Evolutionary conservation across 2,113 vertebrate species (phyloP).

Genomic region (Cyprinus carpio): DNA sequence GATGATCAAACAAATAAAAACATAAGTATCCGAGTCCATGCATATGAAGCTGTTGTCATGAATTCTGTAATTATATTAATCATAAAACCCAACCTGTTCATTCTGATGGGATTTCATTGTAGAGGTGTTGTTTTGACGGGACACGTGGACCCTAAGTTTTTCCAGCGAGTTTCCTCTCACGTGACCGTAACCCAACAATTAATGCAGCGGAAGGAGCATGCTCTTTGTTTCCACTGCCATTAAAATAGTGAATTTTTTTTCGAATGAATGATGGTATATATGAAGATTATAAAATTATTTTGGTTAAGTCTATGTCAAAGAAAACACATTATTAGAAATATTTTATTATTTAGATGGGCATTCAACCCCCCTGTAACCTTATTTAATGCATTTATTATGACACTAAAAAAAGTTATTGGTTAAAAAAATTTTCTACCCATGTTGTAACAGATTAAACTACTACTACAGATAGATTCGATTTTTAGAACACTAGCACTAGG

Average conservation of each 20-base stretch:
- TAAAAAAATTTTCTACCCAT: neutral
- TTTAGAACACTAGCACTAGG: slow-evolving; percentile 55
- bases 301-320: neutral
- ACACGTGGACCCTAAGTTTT: neutral
- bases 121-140: slow-evolving; percentile 1
- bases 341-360: neutral
- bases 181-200: slow-evolving; percentile 55
- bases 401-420: too few species aligned
- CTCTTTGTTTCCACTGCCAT: neutral
- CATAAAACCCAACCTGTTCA: neutral
- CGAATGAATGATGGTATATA: neutral
- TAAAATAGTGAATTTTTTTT: neutral
- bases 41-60: neutral
- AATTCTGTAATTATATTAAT: neutral
- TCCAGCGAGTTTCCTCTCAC: slow-evolving; percentile 34
- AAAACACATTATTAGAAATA: neutral
- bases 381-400: neutral
- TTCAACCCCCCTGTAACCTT: neutral
- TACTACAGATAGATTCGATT: neutral
- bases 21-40: too few species aligned
- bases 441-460: too few species aligned
- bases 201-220: neutral
- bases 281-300: neutral
- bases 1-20: neutral
- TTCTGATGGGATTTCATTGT: neutral